Evolutionary conservation across 2,113 vertebrate species (phyloP).

Genomic region (Neolamprologus tretocephalus): DNA sequence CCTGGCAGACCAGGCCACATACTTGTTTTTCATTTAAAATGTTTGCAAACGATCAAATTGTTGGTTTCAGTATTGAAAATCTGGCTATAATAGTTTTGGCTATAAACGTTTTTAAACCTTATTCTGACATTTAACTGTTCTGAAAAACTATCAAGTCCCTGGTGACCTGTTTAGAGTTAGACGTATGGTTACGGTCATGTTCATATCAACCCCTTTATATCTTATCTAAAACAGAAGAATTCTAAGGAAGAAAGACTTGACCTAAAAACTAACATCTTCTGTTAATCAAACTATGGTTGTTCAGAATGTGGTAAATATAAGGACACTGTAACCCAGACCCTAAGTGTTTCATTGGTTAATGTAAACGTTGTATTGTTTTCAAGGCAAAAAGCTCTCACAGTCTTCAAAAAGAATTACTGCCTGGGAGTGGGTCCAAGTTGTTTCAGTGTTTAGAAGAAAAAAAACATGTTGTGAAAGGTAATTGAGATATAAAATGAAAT

Average conservation of each 20-base stretch:
- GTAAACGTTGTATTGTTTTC: background rate
- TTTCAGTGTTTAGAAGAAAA: background rate
- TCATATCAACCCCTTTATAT: background rate
- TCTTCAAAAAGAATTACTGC: background rate
- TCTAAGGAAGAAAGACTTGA: background rate
- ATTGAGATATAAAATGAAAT: background rate
- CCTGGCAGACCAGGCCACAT: background rate
- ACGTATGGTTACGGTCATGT: background rate
- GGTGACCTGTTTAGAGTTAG: background rate
- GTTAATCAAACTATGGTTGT: background rate
- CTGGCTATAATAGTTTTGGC: background rate
- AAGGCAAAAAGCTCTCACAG: background rate
- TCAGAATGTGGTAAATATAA: background rate
- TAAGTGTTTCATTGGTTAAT: background rate
- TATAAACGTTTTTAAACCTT: background rate
- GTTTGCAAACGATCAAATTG: background rate
- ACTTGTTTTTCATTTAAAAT: background rate
- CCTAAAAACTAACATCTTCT: background rate
- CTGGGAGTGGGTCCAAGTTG: background rate
- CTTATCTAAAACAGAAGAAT: background rate
- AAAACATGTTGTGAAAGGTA: background rate
- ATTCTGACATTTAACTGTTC: background rate
- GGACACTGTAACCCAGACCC: background rate
- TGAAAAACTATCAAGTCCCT: background rate
- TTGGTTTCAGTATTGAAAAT: background rate